phyloP scores from a whole-genome alignment of 2,888 invertebrate genomes.

The Herminia tarsipennalis region DNA sequence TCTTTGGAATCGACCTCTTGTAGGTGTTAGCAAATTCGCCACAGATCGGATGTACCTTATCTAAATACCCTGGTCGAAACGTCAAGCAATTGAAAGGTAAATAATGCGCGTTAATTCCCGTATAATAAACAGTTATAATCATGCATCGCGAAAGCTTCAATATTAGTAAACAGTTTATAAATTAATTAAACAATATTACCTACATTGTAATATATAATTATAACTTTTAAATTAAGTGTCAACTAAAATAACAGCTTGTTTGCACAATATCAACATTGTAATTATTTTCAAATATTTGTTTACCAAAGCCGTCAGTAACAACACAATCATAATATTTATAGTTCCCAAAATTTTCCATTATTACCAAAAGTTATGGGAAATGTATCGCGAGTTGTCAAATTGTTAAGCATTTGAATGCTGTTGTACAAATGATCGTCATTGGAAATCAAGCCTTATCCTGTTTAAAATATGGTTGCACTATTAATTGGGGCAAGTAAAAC shows the following conservation, averaged over 20 bases:
- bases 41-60: too few relatives aligned
- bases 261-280: background rate
- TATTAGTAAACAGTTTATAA: too few relatives aligned
- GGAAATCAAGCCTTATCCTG: conserved; percentile 5
- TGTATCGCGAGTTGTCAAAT: conserved; percentile 56
- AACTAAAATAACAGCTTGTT: conserved; percentile 1
- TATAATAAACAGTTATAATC: too few relatives aligned
- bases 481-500: background rate
- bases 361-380: conserved; percentile 46
- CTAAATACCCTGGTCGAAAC: too few relatives aligned
- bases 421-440: background rate
- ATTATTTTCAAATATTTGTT: conserved; percentile 14
- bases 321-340: conserved; percentile 40
- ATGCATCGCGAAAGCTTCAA: too few relatives aligned
- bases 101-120: too few relatives aligned
- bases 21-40: too few relatives aligned
- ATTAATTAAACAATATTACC: background rate
- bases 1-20: too few relatives aligned
- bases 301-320: conserved; percentile 3
- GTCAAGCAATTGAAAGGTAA: too few relatives aligned
- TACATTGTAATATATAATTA: background rate
- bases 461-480: background rate
- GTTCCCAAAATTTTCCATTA: conserved; percentile 44
- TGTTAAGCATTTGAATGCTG: conserved; percentile 11
- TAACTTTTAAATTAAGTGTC: too few relatives aligned